A percentile compares a stretch with the other conserved stretches of the same genome.
Conservation (phyloP, 2,888 invertebrate genomes). For the Phaedon cochleariae region DNA sequence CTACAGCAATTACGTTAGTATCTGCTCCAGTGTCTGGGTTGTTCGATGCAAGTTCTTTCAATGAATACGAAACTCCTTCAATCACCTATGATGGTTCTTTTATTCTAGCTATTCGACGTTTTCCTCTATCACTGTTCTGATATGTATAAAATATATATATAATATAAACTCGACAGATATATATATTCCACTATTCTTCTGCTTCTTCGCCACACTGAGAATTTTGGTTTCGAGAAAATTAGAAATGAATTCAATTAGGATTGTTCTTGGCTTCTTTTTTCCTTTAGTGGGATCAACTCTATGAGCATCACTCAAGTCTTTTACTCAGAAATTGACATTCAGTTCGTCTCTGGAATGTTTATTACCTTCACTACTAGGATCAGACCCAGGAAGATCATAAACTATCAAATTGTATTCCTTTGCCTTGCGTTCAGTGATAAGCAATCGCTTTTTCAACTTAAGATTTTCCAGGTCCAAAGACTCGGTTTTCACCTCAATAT, state of each 20-base stretch:
- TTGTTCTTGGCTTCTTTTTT: not conserved
- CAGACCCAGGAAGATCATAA: not conserved
- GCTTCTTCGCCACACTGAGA: not conserved
- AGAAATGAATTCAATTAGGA: not conserved
- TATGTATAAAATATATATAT: not conserved
- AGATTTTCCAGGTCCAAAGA: not conserved
- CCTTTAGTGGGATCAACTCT: not conserved
- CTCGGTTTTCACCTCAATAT: not conserved
- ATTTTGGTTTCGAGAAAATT: not conserved
- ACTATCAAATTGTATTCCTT: not conserved
- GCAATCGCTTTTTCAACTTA: not conserved
- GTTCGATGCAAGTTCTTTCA: not conserved
- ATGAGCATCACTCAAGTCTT: not conserved
- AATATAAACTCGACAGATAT: not conserved
- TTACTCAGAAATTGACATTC: not conserved
- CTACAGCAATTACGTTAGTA: not conserved
- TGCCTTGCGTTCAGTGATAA: not conserved
- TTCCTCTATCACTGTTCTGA: not conserved
- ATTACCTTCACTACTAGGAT: not conserved
- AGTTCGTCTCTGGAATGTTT: not conserved
- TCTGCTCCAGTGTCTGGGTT: not conserved
- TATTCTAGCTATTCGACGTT: not conserved
- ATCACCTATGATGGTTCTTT: not conserved
- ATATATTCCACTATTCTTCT: not conserved
- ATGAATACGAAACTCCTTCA: not conserved